A percentile compares a stretch with the other conserved stretches of the same genome.
Evolutionary conservation across 2,113 vertebrate species (phyloP).

Genomic region (Rattus rattus): DNA sequence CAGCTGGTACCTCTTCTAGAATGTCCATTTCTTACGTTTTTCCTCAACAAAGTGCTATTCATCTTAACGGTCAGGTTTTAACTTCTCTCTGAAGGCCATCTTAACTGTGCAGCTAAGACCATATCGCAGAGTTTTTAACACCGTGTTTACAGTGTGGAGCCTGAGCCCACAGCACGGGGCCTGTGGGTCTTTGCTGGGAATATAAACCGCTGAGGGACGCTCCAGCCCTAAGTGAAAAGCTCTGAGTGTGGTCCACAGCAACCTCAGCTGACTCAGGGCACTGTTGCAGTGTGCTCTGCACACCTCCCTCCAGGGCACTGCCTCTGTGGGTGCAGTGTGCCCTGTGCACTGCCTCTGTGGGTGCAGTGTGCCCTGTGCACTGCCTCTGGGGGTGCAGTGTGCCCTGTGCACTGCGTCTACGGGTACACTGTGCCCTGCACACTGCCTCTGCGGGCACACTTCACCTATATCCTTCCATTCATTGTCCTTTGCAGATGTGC

Average conservation of each 20-base stretch:
- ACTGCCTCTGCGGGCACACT: background rate
- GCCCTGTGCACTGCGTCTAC: background rate
- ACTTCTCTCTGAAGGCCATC: conserved; percentile 31
- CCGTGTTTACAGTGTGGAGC: background rate
- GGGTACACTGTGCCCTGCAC: background rate
- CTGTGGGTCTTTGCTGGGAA: conserved; percentile 25
- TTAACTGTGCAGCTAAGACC: background rate
- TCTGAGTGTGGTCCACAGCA: background rate
- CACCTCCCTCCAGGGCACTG: too few relatives aligned
- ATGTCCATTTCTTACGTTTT: background rate
- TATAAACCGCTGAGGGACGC: background rate
- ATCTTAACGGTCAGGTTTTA: conserved; percentile 29
- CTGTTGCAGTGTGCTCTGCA: background rate
- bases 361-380: background rate
- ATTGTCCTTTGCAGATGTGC: background rate
- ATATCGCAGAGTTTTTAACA: background rate
- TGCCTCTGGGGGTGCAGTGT: background rate
- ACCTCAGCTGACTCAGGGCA: background rate
- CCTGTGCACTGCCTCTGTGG: background rate
- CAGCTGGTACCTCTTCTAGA: background rate
- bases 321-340: background rate
- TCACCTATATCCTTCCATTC: background rate
- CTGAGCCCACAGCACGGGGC: background rate
- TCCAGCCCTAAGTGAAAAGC: conserved; percentile 31
- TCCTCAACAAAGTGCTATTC: conserved; percentile 11